A percentile compares a stretch with the other conserved stretches of the same genome.
phyloP scores from a whole-genome alignment of 2,888 invertebrate species.

The Andrena bucephala region DNA sequence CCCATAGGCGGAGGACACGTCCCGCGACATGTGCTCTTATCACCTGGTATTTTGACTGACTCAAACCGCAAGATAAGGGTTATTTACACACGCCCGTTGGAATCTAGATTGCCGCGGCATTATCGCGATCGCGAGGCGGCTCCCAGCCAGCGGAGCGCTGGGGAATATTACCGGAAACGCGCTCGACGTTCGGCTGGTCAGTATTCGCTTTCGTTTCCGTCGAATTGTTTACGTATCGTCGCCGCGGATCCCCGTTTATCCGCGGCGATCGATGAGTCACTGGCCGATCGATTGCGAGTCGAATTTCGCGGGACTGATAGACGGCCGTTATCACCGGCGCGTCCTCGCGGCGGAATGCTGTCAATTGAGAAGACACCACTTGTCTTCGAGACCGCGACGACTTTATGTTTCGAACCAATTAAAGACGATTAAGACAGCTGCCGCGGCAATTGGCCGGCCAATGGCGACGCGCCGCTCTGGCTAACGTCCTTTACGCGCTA shows the following conservation, averaged over 20 bases:
- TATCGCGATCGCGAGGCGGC: slow-evolving; percentile 3
- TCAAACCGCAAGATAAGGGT: slow-evolving; percentile 16
- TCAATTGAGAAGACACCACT: slow-evolving; percentile 67
- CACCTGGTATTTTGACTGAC: slow-evolving; percentile 28
- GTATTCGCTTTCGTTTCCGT: not conserved
- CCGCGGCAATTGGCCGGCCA: slow-evolving; percentile 76
- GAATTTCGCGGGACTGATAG: slow-evolving; percentile 46
- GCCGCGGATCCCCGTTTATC: slow-evolving; percentile 18
- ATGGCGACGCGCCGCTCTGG: slow-evolving; percentile 55
- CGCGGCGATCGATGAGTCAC: slow-evolving; percentile 18
- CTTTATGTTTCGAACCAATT: slow-evolving; percentile 78
- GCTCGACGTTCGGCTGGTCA: not conserved
- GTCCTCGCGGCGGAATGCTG: slow-evolving; percentile 50
- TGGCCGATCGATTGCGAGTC: slow-evolving; percentile 18
- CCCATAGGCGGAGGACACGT: slow-evolving; percentile 19
- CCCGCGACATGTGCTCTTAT: slow-evolving; percentile 24
- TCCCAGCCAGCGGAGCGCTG: not conserved
- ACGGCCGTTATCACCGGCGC: slow-evolving; percentile 41
- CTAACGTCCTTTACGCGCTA: slow-evolving; percentile 6
- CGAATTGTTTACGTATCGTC: slow-evolving; percentile 7
- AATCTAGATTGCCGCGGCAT: slow-evolving; percentile 9
- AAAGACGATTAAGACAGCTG: slow-evolving; percentile 78
- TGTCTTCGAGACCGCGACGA: slow-evolving; percentile 62
- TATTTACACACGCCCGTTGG: slow-evolving; percentile 17
- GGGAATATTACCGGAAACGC: not conserved